Evolutionary conservation across 1,140 invertebrate species (phyloP).

Genomic region (Drosophila mayri): DNA sequence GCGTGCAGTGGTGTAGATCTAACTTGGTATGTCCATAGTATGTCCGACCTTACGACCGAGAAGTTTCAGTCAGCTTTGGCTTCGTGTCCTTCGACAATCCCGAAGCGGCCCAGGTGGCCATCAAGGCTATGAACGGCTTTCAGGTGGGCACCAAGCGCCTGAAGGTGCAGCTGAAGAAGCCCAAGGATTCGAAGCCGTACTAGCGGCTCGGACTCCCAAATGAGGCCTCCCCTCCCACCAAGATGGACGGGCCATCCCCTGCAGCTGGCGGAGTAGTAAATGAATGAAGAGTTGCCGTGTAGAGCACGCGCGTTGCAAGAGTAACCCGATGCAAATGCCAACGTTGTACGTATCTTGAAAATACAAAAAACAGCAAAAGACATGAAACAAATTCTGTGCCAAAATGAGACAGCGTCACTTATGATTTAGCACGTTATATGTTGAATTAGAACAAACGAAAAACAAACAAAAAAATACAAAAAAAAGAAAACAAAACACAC

Average conservation of each 20-base stretch:
- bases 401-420: conserved; percentile 65
- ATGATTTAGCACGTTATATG: conserved; percentile 67
- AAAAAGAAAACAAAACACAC: conserved; percentile 1
- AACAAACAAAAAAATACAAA: conserved; percentile 4
- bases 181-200: conserved; percentile 95
- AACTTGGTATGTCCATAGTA: too few species aligned
- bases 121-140: conserved; percentile 98
- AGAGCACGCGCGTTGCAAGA: conserved; percentile 65
- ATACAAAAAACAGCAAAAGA: conserved; percentile 56
- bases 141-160: conserved; percentile 98
- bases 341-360: conserved; percentile 73
- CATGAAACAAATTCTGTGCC: conserved; percentile 67
- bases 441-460: conserved; percentile 57
- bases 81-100: conserved; percentile 99
- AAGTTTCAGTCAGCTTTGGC: too few species aligned
- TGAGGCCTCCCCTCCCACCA: conserved; percentile 7
- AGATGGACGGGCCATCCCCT: conserved; percentile 1
- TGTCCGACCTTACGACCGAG: too few species aligned
- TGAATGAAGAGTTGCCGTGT: conserved; percentile 69
- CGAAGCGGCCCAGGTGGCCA: conserved; percentile 96
- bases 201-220: conserved; percentile 84
- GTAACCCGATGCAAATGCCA: conserved; percentile 59
- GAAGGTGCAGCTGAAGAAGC: conserved; percentile 98
- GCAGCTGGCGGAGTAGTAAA: conserved; percentile 54
- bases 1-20: too few species aligned